Conservation (phyloP, 1,140 invertebrate species). For the Papilio polyxenes region DNA sequence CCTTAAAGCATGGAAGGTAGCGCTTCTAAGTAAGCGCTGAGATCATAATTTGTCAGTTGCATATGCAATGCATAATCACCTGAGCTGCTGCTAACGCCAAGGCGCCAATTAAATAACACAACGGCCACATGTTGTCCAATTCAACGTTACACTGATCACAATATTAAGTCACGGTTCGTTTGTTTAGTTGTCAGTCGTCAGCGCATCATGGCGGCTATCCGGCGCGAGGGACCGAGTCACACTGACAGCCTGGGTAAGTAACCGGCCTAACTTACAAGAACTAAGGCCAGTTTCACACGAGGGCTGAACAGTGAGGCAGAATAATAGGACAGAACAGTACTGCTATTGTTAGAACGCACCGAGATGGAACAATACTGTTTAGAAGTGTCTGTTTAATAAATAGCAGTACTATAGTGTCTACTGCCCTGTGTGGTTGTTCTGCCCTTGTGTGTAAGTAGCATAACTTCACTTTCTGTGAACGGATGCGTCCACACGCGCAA, state of each 20-base stretch:
- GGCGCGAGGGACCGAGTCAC: constrained; percentile 62
- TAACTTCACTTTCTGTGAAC: constrained; percentile 74
- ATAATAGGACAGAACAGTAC: not conserved
- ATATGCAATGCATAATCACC: constrained; percentile 49
- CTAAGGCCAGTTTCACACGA: not conserved
- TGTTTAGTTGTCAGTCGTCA: constrained; percentile 43
- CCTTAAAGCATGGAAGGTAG: not conserved
- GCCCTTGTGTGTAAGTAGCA: not conserved
- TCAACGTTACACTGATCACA: constrained; percentile 48
- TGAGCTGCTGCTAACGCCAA: constrained; percentile 59
- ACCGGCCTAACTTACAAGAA: constrained; percentile 15
- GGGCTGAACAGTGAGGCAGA: not conserved
- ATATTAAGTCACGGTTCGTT: constrained; percentile 43
- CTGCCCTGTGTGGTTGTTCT: not conserved
- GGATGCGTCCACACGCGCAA: constrained; percentile 60
- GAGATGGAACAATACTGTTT: not conserved
- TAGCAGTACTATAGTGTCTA: not conserved
- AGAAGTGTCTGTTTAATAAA: no score
- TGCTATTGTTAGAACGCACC: no score
- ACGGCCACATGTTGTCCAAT: constrained; percentile 64
- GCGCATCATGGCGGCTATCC: constrained; percentile 67
- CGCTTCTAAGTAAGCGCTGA: constrained; percentile 12
- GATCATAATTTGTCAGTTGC: constrained; percentile 40
- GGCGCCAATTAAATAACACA: constrained; percentile 58
- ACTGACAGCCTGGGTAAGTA: constrained; percentile 47